Evolutionary conservation across 1,140 invertebrate species (phyloP).

Genomic region (Sminthurides bifidus): DNA sequence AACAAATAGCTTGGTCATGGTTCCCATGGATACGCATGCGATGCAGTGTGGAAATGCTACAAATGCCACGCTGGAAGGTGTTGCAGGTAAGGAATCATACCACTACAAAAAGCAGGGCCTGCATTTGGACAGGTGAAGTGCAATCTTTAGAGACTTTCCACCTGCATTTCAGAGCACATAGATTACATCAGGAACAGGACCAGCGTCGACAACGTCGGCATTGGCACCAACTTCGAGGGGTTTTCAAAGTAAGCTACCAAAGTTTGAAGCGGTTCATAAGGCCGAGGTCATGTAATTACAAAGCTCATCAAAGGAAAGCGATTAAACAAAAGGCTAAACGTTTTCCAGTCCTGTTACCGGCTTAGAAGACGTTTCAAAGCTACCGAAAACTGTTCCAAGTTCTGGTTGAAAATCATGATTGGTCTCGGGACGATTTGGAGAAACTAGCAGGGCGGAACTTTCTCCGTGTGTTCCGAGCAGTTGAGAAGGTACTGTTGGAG

Average conservation of each 20-base stretch:
- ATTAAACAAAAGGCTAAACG: background rate
- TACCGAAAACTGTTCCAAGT: constrained; percentile 40
- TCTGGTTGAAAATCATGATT: constrained; percentile 44
- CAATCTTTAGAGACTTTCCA: background rate
- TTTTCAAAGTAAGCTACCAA: constrained; percentile 28
- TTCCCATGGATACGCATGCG: too few relatives aligned
- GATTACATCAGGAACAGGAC: constrained; percentile 34
- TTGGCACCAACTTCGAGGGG: constrained; percentile 36
- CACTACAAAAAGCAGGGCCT: too few relatives aligned
- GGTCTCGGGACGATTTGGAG: constrained; percentile 38
- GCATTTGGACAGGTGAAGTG: too few relatives aligned
- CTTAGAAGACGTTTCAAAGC: constrained; percentile 42
- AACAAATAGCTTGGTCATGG: too few relatives aligned
- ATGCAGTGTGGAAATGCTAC: too few relatives aligned
- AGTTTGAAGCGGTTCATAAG: background rate
- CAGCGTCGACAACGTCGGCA: constrained; percentile 38
- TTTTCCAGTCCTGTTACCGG: constrained; percentile 30
- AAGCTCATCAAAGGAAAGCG: background rate
- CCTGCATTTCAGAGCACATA: too few relatives aligned
- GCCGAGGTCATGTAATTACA: background rate
- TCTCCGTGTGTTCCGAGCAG: constrained; percentile 39
- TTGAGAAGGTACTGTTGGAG: constrained; percentile 42
- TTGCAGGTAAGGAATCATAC: too few relatives aligned
- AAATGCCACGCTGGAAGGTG: too few relatives aligned
- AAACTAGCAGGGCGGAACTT: constrained; percentile 41